Conservation (phyloP, 2,888 invertebrate genomes). For the Rotaria sp. region DNA sequence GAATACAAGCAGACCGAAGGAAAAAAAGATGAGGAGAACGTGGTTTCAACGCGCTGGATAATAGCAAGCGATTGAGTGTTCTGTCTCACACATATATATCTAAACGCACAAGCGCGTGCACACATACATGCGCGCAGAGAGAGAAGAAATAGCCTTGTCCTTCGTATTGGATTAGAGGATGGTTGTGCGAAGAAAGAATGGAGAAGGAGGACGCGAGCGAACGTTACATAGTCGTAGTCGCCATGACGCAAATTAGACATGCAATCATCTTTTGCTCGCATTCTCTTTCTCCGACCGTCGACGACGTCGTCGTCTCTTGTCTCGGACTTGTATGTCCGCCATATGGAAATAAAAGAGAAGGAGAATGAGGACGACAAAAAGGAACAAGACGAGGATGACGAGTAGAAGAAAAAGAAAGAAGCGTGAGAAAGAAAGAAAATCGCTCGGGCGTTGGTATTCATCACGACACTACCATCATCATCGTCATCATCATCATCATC, state of each 20-base stretch:
- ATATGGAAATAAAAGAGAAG: constrained; percentile 16
- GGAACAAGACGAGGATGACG: constrained; percentile 11
- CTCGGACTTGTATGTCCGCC: constrained; percentile 13
- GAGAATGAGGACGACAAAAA: background rate
- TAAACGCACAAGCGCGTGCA: background rate
- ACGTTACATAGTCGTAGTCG: constrained; percentile 8
- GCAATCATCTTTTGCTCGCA: constrained; percentile 16
- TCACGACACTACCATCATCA: background rate
- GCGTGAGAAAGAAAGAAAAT: constrained; percentile 22
- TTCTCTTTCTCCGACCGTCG: background rate
- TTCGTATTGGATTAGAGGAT: constrained; percentile 18
- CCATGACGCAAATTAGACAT: constrained; percentile 30
- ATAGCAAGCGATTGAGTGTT: background rate
- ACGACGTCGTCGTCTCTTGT: background rate
- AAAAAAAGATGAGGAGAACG: background rate
- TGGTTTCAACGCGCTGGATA: background rate
- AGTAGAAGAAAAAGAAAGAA: background rate
- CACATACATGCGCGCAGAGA: background rate
- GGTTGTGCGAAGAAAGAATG: constrained; percentile 18
- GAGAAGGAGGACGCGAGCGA: constrained; percentile 7
- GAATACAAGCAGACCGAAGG: background rate
- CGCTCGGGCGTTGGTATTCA: constrained; percentile 19
- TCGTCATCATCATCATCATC: background rate
- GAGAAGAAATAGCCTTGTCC: constrained; percentile 23
- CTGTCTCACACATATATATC: background rate